Evolutionary conservation across 2,888 invertebrate genomes (phyloP), one percentile per base, ranked within the genome.

Genomic region (Hyles lineata): DNA sequence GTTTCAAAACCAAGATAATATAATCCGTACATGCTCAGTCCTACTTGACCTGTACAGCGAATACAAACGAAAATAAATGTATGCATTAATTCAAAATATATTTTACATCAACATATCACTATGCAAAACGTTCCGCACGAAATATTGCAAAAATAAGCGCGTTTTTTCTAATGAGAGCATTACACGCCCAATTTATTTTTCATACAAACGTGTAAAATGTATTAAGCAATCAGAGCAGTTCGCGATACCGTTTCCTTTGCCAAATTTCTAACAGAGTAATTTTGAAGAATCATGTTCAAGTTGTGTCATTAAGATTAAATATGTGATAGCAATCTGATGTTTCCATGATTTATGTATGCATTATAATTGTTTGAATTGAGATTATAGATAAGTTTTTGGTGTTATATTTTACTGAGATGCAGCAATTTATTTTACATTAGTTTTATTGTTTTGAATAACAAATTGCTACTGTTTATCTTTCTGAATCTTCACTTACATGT

Each of bases 161-260:
- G 70, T 76, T 71, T 77, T 55, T 75, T 74, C 74, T 75, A 81
- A 79, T 77, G 76, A 52, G 70, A 71, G 72, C 75, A 75, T 82
- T 82, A 82, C 79, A 78, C 82, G 82, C 77, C 78, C 76, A 76
- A 74, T 83, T 81, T 32, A 82, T 73, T 74, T 74, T 75, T 55
- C 61, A 72, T 63, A 43, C 58, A 73, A 55, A 70, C 35, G 72
- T 70, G 74, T 75, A 70, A 74, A 70, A 70, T 43, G 11, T 72
- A 77, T 77, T 50, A 55, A 55, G n/a, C 62, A 75, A 79, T 77
- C 76, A 76, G 75, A 81, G 76, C 76, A n/a, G 70, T 72, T 72
- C 80, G 73, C 74, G 73, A 61, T 60, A 70, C 62, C 52, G 70
- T 70, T 70, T 63, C n/a, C 52, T 43, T 59, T 3, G 21, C 67